Base-by-base conservation (phyloP, 2,888 invertebrate species). In the Mythimna ferrago region DNA sequence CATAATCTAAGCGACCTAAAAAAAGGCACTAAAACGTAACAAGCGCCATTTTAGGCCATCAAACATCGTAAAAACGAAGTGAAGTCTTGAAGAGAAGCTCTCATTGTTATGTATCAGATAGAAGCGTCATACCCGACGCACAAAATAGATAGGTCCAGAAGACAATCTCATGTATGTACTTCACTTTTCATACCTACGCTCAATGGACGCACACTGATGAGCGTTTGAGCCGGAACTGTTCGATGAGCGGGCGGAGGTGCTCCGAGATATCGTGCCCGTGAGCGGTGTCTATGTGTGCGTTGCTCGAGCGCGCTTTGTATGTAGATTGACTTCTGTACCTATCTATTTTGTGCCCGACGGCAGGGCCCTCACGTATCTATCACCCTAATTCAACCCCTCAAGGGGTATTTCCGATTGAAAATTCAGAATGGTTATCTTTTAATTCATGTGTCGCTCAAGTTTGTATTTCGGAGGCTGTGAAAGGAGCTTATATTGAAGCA, bases 61-160 rank as follows among this genome's bases (percentile, higher is more conserved):
- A 65, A 67, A 32, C 79, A 63, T 85, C 85, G 84, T 90, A 90
- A 91, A 53, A 90, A 87, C 81, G 83, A 78, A 88, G 86, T 84
- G 80, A 83, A 83, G 88, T 81, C 85, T 84, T 78, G 69, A 79
- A 78, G 79, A 82, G 74, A 62, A 44, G 54, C 14, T 56, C 76
- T 85, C 81, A 83, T 85, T 85, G 78, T 76, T 74, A 87, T 87
- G 86, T 87, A 87, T 87, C 87, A 83, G 85, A 87, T 87, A 80
- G 67, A 71, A n/a, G 71, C 65, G 69, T 86, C 83, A 83, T 84
- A 80, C 77, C 73, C 79, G 79, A 51, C 73, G 74, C 26, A 26
- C 26, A 26, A 26, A 26, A 26, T 26, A 26, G 26, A 26, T 26
- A 26, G 26, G 26, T 26, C 1, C 26, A 26, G 26, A 26, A 26